These are phyloP conservation scores for Hypsibius dujardini DNA, from an alignment of 1,140 invertebrate genomes.

Conservation along the genomic window DNA sequence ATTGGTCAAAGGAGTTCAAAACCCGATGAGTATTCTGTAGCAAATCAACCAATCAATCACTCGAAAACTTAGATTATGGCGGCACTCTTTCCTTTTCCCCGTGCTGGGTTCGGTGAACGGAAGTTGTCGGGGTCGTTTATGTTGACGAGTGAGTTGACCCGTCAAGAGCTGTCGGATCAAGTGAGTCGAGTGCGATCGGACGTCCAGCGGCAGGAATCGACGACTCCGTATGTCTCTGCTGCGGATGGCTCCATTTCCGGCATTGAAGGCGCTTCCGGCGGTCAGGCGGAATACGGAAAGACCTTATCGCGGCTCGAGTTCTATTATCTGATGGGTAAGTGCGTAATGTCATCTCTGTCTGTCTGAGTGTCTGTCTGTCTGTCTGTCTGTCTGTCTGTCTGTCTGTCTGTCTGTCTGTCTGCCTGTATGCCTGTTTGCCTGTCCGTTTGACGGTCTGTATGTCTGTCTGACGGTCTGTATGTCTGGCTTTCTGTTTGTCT, in stretches of 20 bases:
- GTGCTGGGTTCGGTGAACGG: not conserved
- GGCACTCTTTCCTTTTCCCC: too few relatives aligned
- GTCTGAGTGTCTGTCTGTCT: not conserved
- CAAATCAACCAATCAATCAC: too few relatives aligned
- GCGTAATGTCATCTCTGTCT: not conserved
- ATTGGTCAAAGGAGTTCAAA: too few relatives aligned
- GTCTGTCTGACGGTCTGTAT: too few relatives aligned
- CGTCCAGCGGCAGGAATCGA: not conserved
- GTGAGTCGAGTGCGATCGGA: not conserved
- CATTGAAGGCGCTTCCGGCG: not conserved
- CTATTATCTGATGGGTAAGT: constrained; percentile 9
- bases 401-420: not conserved
- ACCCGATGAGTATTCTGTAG: too few relatives aligned
- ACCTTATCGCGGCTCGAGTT: not conserved
- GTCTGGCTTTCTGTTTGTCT: too few relatives aligned
- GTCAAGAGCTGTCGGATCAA: not conserved
- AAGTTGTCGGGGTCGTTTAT: not conserved
- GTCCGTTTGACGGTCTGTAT: too few relatives aligned
- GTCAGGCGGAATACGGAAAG: not conserved
- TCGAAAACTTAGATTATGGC: too few relatives aligned
- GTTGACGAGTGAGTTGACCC: not conserved
- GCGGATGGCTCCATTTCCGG: not conserved
- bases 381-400: not conserved
- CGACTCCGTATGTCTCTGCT: not conserved
- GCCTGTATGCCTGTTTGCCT: too few relatives aligned